Percentiles rank a stretch among this genome's conserved stretches.
These are phyloP conservation scores for Laspeyria flexula DNA, from an alignment of 2,888 invertebrate genomes.

Conservation along the genomic window DNA sequence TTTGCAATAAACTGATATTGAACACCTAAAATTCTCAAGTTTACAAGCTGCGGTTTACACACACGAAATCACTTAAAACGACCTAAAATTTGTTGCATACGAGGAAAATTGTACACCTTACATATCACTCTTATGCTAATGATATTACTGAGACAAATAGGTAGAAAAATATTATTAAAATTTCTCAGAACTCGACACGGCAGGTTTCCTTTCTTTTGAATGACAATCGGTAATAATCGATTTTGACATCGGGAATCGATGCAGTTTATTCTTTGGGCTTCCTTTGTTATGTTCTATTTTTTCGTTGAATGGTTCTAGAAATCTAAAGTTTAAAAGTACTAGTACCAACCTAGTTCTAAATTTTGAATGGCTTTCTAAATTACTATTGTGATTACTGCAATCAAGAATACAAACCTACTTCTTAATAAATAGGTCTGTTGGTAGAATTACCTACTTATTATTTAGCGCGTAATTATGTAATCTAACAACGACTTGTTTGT, in stretches of 20 bases:
- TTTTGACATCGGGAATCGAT: background rate
- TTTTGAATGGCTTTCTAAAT: too few relatives aligned
- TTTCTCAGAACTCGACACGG: constrained; percentile 19
- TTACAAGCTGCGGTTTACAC: constrained; percentile 17
- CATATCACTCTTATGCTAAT: background rate
- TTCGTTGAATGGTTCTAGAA: too few relatives aligned
- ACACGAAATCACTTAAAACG: constrained; percentile 41
- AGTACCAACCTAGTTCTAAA: too few relatives aligned
- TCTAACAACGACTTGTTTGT: too few relatives aligned
- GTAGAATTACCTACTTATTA: too few relatives aligned
- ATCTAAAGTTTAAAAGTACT: background rate
- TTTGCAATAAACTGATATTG: constrained; percentile 32
- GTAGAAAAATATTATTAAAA: background rate
- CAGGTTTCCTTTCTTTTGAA: constrained; percentile 11
- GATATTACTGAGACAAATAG: background rate
- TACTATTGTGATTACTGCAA: too few relatives aligned
- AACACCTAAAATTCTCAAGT: constrained; percentile 16
- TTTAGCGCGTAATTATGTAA: too few relatives aligned
- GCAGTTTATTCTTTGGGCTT: background rate
- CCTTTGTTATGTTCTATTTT: too few relatives aligned
- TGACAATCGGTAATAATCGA: constrained; percentile 4
- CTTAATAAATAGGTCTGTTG: too few relatives aligned
- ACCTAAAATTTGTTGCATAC: constrained; percentile 3
- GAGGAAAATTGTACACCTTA: constrained; percentile 1
- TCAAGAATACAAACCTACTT: too few relatives aligned